These are phyloP conservation scores for Penaeus vannamei DNA, from an alignment of 1,140 invertebrate genomes.

Conservation along the genomic window DNA sequence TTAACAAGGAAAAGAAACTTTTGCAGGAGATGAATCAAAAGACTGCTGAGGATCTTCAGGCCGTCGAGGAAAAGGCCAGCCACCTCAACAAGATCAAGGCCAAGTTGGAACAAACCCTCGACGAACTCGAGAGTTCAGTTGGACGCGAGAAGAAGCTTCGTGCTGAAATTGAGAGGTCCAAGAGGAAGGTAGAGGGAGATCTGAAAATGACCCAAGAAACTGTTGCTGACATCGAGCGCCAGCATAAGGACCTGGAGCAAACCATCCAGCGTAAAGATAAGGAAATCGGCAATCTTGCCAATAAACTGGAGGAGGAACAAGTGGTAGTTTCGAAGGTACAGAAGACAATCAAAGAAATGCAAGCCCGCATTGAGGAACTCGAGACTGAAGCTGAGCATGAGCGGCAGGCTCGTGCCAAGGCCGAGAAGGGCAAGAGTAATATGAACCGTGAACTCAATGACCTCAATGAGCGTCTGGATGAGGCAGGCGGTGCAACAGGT, in stretches of 20 bases:
- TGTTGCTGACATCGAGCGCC: constrained; percentile 69
- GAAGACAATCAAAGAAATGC: constrained; percentile 78
- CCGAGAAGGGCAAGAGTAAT: constrained; percentile 76
- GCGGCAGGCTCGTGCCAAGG: constrained; percentile 74
- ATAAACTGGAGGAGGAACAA: constrained; percentile 78
- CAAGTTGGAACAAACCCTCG: too few relatives aligned
- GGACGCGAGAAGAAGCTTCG: too few relatives aligned
- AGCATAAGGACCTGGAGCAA: constrained; percentile 95
- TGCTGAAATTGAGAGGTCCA: too few relatives aligned
- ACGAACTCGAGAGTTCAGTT: constrained; percentile 71
- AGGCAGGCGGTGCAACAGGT: too few relatives aligned
- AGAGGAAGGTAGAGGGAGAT: constrained; percentile 40
- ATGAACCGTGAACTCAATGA: too few relatives aligned
- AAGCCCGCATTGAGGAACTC: constrained; percentile 76
- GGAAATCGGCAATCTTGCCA: constrained; percentile 91
- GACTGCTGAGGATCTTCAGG: too few relatives aligned
- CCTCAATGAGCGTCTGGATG: too few relatives aligned
- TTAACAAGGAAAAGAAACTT: too few relatives aligned
- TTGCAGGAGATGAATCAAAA: too few relatives aligned
- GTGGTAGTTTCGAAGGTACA: constrained; percentile 76
- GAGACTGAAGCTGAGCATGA: constrained; percentile 77
- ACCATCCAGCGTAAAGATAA: constrained; percentile 97
- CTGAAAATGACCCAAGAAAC: constrained; percentile 76
- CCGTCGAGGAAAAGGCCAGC: constrained; percentile 77
- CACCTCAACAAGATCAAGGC: constrained; percentile 72